Conservation (phyloP, 2,888 invertebrate species). For the Hypomecis atomaria region DNA sequence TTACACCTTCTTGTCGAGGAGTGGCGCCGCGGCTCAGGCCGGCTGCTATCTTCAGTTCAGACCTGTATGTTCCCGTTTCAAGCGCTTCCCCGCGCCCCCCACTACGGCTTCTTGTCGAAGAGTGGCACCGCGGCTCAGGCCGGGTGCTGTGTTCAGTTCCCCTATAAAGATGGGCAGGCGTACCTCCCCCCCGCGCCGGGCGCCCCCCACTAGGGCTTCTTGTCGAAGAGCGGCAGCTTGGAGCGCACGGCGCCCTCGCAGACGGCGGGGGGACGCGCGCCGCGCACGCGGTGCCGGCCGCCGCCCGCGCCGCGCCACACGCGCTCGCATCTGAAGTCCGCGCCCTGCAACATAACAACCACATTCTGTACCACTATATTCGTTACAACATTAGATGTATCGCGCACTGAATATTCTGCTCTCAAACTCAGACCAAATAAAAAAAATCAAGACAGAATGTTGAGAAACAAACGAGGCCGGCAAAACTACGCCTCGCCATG, state of each 20-base stretch:
- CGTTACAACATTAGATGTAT: too few species aligned
- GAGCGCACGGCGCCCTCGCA: constrained; percentile 95
- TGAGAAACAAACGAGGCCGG: too few species aligned
- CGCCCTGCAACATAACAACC: constrained; percentile 62
- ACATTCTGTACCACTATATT: background rate
- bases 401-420: too few species aligned
- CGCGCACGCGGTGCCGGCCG: constrained; percentile 44
- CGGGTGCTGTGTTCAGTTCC: constrained; percentile 22
- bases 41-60: constrained; percentile 20
- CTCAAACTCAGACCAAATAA: too few species aligned
- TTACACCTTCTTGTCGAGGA: too few species aligned
- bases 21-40: constrained; percentile 14
- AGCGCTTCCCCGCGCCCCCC: constrained; percentile 33
- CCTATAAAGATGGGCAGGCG: too few species aligned
- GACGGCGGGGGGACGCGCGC: constrained; percentile 87
- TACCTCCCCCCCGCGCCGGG: background rate
- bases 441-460: too few species aligned
- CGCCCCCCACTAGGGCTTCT: constrained; percentile 65
- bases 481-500: too few species aligned
- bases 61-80: too few species aligned
- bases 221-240: constrained; percentile 94
- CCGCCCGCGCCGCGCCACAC: constrained; percentile 33
- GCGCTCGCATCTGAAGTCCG: constrained; percentile 66
- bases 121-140: constrained; percentile 11
- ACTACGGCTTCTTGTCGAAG: constrained; percentile 76